Conservation (phyloP, 1,140 invertebrate species). For the Diabrotica virgifera region DNA sequence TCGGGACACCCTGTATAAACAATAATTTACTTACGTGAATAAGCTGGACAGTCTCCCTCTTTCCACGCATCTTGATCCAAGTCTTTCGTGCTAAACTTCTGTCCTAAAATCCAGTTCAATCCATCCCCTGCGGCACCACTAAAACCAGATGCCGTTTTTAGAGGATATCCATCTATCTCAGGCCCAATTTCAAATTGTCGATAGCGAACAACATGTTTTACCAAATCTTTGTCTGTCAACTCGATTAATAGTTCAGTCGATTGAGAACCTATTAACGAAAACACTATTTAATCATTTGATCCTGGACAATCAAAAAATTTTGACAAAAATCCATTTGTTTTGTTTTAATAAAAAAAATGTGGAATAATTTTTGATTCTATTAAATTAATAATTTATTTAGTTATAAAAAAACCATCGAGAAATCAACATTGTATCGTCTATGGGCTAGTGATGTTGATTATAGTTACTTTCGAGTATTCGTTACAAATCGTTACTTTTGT, state of each 20-base stretch:
- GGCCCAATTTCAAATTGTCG: conserved; percentile 62
- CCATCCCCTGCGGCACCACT: conserved; percentile 66
- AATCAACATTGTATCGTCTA: no score
- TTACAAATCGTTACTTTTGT: no score
- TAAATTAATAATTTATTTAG: no score
- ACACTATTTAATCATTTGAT: no score
- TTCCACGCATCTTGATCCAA: conserved; percentile 66
- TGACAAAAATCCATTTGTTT: no score
- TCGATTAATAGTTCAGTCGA: conserved; percentile 56
- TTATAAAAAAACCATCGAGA: no score
- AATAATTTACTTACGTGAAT: conserved; percentile 51
- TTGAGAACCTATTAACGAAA: conserved; percentile 27
- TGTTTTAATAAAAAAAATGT: no score
- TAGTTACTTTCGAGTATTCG: no score
- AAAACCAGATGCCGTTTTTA: conserved; percentile 61
- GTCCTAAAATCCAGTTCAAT: conserved; percentile 65
- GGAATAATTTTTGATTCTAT: no score
- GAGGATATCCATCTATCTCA: conserved; percentile 62
- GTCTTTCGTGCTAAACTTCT: conserved; percentile 71
- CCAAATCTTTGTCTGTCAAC: conserved; percentile 59
- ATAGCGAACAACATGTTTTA: conserved; percentile 60
- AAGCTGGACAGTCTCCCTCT: conserved; percentile 67
- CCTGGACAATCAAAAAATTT: no score
- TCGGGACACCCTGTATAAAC: no score
- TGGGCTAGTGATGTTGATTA: no score